Conservation (phyloP, 2,113 vertebrate genomes). For the Datnioides undecimradiatus region DNA sequence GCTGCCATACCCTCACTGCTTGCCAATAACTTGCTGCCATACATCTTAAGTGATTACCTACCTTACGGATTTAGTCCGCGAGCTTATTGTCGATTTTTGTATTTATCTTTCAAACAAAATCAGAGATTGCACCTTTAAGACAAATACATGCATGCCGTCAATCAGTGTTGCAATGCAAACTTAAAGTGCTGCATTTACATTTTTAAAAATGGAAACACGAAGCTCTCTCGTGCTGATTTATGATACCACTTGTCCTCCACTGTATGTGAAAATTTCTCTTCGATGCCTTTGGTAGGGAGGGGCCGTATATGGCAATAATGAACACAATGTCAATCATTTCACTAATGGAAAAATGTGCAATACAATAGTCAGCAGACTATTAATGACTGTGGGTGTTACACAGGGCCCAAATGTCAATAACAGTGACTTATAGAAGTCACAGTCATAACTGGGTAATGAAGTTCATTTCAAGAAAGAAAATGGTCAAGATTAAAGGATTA, state of each 20-base stretch:
- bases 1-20: slow-evolving; percentile 1
- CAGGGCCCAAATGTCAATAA: slow-evolving; percentile 18
- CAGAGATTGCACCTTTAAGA: neutral
- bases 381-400: slow-evolving; percentile 21
- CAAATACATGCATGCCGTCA: slow-evolving; percentile 1
- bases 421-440: neutral
- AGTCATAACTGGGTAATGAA: slow-evolving; percentile 29
- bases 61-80: slow-evolving; percentile 9
- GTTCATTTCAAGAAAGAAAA: slow-evolving; percentile 44
- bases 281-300: neutral
- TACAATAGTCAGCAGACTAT: slow-evolving; percentile 11
- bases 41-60: neutral
- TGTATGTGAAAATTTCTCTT: slow-evolving; percentile 4
- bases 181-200: slow-evolving; percentile 11
- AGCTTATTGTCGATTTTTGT: neutral
- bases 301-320: neutral
- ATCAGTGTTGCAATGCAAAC: neutral
- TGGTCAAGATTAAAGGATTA: slow-evolving; percentile 63
- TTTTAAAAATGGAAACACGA: slow-evolving; percentile 16
- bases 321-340: slow-evolving; percentile 26
- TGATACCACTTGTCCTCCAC: slow-evolving; percentile 1
- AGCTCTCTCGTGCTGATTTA: slow-evolving; percentile 10
- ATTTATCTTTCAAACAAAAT: neutral
- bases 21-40: slow-evolving; percentile 8
- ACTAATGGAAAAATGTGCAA: slow-evolving; percentile 19